Evolutionary conservation across 2,888 invertebrate genomes (phyloP), one percentile per base, ranked within the genome.

Genomic region (Reticulitermes lucifugus): DNA sequence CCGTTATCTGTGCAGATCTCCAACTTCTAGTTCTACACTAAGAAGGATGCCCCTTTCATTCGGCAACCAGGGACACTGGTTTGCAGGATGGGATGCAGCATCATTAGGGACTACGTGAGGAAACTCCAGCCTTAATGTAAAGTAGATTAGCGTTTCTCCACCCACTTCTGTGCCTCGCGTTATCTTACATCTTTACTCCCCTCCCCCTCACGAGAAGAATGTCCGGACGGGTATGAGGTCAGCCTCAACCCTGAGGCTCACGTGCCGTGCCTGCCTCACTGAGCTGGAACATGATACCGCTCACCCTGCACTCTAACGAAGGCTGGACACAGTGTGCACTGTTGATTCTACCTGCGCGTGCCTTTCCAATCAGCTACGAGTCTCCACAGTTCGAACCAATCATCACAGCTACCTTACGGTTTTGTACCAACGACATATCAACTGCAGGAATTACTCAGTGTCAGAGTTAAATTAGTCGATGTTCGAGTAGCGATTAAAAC

Each of bases 101-200:
- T 77, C 77, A 77, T 77, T 77, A 77, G 77, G 77, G 77, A 46
- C 77, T 77, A 77, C 77, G 77, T 77, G 77, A 77, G 77, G 77
- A 77, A 77, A 77, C 77, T 77, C 73, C 41, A n/a, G 77, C 46
- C 51, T 77, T 77, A 77, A 77, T 77, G 77, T 77, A 77, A 77
- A 77, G 77, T 77, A 77, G 77, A 77, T 77, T 77, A 77, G 73
- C 73, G 29, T 77, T 25, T 25, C 77, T 77, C 65, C 25, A 7
- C 65, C 65, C 25, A 22, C 77, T 14, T 22, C 77, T 46, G 21
- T n/a, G 29, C 29, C 21, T 35, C 14, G 41, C 41, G 77, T 77
- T 77, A 77, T 77, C 77, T 77, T 77, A 43, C 77, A 77, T 77
- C 77, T 77, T 77, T 46, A 73, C 73, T 73, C 29, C 35, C 35